Conservation (phyloP, 1,140 invertebrate genomes). For the Aphaenogaster floridana region DNA sequence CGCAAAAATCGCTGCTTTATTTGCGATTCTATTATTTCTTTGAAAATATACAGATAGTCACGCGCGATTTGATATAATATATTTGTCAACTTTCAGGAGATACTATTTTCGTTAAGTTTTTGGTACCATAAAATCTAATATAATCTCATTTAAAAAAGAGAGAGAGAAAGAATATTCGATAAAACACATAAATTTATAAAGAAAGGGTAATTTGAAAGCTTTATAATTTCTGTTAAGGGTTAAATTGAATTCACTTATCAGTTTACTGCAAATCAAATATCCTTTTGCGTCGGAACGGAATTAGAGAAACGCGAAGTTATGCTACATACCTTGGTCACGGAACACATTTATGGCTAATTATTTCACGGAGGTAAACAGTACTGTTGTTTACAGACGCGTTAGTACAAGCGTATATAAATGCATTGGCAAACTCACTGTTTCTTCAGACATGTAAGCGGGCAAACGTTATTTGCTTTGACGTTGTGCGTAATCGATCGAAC, state of each 20-base stretch:
- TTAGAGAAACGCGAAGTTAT: slow-evolving; percentile 6
- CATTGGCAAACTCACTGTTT: slow-evolving; percentile 96
- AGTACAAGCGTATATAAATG: slow-evolving; percentile 62
- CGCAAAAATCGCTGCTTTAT: slow-evolving; percentile 36
- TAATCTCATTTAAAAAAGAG: background rate
- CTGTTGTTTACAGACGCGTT: slow-evolving; percentile 40
- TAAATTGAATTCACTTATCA: background rate
- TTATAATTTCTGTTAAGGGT: background rate
- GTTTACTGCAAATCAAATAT: background rate
- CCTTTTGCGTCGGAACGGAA: slow-evolving; percentile 1
- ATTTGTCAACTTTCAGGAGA: background rate
- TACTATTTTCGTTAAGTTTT: background rate
- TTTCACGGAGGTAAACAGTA: slow-evolving; percentile 32
- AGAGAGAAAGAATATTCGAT: background rate
- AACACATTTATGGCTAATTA: slow-evolving; percentile 61
- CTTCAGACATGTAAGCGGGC: slow-evolving; percentile 99
- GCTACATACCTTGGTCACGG: background rate
- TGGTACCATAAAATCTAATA: background rate
- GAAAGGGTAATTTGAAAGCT: background rate
- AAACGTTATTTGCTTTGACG: slow-evolving; percentile 99
- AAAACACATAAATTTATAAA: background rate
- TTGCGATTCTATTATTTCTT: background rate
- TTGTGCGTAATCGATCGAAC: slow-evolving; percentile 98
- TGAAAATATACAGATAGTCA: background rate
- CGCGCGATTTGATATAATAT: background rate